phyloP scores from a whole-genome alignment of 1,140 invertebrate genomes.

The Apis laboriosa region DNA sequence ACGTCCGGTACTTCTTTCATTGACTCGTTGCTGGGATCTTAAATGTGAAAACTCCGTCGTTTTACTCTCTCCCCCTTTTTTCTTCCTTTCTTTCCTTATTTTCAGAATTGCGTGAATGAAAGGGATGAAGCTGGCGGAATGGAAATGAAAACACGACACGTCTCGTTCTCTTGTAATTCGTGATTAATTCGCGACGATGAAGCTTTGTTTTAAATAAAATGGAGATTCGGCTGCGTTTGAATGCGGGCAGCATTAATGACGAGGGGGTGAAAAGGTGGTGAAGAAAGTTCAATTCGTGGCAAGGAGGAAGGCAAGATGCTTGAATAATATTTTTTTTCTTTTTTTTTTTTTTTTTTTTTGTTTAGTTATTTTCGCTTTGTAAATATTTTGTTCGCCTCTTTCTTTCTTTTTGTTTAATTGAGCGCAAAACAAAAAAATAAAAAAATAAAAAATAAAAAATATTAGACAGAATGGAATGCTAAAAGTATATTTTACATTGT shows the following conservation, averaged over 20 bases:
- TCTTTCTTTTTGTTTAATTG: not conserved
- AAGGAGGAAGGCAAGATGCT: not conserved
- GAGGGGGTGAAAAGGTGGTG: not conserved
- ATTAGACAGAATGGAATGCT: not conserved
- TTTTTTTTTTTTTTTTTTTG: not conserved
- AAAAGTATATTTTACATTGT: too few relatives aligned
- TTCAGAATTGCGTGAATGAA: slow-evolving; percentile 5
- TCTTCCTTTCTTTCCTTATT: not conserved
- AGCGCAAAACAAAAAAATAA: not conserved
- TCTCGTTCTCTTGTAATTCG: slow-evolving; percentile 9
- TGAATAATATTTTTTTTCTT: not conserved
- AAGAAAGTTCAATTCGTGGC: not conserved
- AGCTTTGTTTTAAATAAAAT: slow-evolving; percentile 19
- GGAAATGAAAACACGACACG: slow-evolving; percentile 38
- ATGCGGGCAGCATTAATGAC: not conserved
- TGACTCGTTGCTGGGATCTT: slow-evolving; percentile 32
- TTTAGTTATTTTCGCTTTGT: not conserved
- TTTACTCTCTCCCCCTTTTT: not conserved
- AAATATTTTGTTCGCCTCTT: not conserved
- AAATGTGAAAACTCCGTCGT: slow-evolving; percentile 23
- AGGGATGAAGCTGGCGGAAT: not conserved
- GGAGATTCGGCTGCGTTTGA: not conserved
- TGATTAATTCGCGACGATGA: slow-evolving; percentile 10
- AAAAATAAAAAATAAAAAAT: not conserved
- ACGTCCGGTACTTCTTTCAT: slow-evolving; percentile 40